Base-by-base conservation (phyloP, 2,797 vertebrate species). In the Onychomys torridus region DNA sequence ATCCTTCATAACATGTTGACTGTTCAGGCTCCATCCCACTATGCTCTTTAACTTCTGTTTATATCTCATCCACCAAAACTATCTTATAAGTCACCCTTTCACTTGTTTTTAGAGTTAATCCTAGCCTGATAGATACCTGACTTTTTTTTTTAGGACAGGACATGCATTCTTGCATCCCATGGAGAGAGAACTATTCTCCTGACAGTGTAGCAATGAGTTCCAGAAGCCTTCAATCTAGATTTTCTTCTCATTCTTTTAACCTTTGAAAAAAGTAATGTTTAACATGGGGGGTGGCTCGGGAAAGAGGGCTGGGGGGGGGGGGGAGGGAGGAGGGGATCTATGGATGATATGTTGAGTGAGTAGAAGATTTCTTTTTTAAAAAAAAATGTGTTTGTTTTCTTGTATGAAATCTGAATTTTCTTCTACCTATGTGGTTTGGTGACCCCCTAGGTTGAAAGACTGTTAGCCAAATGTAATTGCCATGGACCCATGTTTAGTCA, bases 101-200 rank as follows among this genome's bases (percentile, higher is more conserved):
- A 73, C 94, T 95, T 84, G 57, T 79, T 92, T 89, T 8, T 55
- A 93, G 40, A 87, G 88, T 79, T 85, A 27, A 65, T 77, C 40
- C 93, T 87, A 82, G 27, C 12, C 17, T 83, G 23, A 78, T 76
- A 52, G 11, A 76, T 61, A 29, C 40, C 37, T 59, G 5, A 43
- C 3, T 52, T 5, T 32, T 55, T 4, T 32, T 93, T 71, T 49
- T 61, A 67, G 69, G 78, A 69, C 43, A 83, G 6, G 25, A 2
- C 1, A 40, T 10, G 21, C 0, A 5, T 63, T 92, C 32, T 95
- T 86, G 1, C n/a, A 79, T 69, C 6, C 4, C 73, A 19, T 27
- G 52, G 37, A 87, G n/a, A 87, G 32, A 87, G 75, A 91, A 7
- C 17, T 23, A 77, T 6, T 79, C 11, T 96, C 43, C 78, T 88